Evolutionary conservation across 2,797 vertebrate species (phyloP).

Genomic region (Diceros bicornis): DNA sequence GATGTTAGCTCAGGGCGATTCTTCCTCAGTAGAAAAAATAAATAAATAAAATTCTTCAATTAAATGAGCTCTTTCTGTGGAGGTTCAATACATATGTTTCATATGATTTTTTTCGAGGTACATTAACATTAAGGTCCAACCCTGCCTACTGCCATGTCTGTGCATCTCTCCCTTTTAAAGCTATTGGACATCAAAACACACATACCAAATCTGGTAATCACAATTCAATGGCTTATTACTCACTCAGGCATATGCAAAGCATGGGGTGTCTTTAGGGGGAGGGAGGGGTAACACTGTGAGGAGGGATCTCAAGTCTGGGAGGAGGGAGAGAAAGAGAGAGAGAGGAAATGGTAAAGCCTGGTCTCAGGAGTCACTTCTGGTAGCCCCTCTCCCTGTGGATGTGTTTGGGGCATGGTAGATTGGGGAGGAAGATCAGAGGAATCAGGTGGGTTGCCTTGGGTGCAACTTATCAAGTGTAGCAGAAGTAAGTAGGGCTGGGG

Average conservation of each 20-base stretch:
- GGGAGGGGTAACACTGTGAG: background rate
- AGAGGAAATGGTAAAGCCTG: background rate
- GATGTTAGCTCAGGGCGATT: too few relatives aligned
- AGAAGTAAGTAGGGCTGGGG: background rate
- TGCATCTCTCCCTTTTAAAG: background rate
- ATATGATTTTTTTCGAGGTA: background rate
- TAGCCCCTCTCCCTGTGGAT: background rate
- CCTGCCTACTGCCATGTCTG: rapidly evolving
- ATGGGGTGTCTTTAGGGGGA: background rate
- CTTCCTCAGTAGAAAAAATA: too few relatives aligned
- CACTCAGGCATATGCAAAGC: background rate
- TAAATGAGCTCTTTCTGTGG: background rate
- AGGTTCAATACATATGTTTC: background rate
- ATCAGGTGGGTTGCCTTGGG: background rate
- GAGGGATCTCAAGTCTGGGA: background rate
- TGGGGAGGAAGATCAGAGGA: background rate
- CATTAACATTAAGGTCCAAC: background rate
- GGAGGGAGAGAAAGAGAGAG: background rate
- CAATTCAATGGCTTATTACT: background rate
- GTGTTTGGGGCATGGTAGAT: background rate
- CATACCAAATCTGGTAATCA: background rate
- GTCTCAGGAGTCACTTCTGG: background rate
- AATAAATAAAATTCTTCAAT: background rate
- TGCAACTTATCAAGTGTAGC: background rate
- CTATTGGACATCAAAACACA: background rate